Conservation (phyloP, 2,888 invertebrate genomes). For the Tiliacea aurago region DNA sequence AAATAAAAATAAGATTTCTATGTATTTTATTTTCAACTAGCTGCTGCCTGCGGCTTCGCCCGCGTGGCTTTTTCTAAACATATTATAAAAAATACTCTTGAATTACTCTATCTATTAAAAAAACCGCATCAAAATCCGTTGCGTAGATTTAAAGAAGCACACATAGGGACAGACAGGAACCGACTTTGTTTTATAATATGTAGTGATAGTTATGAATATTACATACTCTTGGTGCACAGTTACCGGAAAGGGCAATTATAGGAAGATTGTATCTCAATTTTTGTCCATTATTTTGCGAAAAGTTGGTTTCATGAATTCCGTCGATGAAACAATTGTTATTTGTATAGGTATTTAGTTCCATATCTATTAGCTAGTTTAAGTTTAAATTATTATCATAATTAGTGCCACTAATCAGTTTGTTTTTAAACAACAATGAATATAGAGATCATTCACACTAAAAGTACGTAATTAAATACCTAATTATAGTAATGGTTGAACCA, state of each 20-base stretch:
- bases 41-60: no score
- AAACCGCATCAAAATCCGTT: no score
- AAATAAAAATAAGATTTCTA: neutral
- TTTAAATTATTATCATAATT: slow-evolving; percentile 3
- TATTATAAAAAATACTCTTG: no score
- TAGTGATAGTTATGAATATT: no score
- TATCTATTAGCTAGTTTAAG: slow-evolving; percentile 6
- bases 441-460: slow-evolving; percentile 15
- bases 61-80: no score
- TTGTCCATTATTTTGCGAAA: neutral
- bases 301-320: neutral
- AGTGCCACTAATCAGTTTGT: slow-evolving; percentile 22
- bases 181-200: no score
- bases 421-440: slow-evolving; percentile 29
- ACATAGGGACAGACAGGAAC: no score
- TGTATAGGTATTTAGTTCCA: neutral
- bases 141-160: no score
- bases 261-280: neutral
- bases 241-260: no score
- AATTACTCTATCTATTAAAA: no score
- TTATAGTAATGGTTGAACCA: neutral
- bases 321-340: neutral
- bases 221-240: no score
- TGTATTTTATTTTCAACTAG: neutral
- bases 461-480: slow-evolving; percentile 20